Evolutionary conservation across 2,797 vertebrate genomes (phyloP).

Genomic region (Lagodon rhomboides): DNA sequence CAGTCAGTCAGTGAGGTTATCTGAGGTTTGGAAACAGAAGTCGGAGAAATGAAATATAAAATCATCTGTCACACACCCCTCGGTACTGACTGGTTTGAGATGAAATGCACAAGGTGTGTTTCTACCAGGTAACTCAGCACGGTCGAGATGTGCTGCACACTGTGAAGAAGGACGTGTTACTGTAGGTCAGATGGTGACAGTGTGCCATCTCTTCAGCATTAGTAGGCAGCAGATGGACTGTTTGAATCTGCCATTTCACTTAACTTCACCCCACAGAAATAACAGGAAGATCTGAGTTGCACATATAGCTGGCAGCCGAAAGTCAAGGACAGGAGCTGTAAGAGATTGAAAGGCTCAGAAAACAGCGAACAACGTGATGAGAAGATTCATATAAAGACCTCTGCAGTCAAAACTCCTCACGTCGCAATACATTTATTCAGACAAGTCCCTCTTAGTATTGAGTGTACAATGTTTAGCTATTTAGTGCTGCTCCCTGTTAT

Average conservation of each 20-base stretch:
- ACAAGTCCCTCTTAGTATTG: neutral
- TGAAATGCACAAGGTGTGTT: slow-evolving; percentile 25
- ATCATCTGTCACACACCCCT: no score
- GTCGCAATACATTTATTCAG: neutral
- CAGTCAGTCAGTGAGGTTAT: no score
- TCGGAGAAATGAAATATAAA: no score
- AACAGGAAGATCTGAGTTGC: slow-evolving; percentile 22
- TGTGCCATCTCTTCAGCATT: slow-evolving; percentile 12
- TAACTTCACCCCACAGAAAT: slow-evolving; percentile 8
- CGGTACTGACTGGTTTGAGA: neutral
- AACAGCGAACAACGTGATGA: neutral
- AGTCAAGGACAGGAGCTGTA: slow-evolving; percentile 6
- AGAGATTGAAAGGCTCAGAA: slow-evolving; percentile 2
- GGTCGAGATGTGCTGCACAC: neutral
- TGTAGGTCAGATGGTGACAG: slow-evolving; percentile 6
- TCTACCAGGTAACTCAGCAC: neutral
- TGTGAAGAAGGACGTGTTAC: neutral
- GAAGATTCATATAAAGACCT: neutral
- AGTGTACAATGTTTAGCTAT: neutral
- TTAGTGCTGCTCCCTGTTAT: neutral
- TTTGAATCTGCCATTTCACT: slow-evolving; percentile 19
- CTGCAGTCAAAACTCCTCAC: neutral
- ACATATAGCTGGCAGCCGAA: neutral
- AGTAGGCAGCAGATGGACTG: neutral
- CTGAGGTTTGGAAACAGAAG: no score